Evolutionary conservation across 2,113 vertebrate species (phyloP), one percentile per base, ranked within the genome.

Genomic region (Lota lota): DNA sequence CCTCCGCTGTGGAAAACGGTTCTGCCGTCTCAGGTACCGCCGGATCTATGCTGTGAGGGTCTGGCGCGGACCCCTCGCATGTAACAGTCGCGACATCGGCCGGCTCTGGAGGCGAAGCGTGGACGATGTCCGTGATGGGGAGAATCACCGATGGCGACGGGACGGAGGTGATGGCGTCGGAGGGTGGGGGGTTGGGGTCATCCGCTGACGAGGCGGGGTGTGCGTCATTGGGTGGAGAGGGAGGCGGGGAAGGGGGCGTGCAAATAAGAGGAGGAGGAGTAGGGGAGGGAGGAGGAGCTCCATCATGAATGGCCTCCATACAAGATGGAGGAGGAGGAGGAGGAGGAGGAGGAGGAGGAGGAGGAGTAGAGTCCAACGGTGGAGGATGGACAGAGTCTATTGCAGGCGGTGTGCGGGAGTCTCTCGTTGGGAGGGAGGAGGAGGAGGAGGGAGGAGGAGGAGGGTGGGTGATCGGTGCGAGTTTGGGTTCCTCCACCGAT

Each of bases 201-300:
- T 17, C 53, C 5, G 53, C 16, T 33, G 53, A 16, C 53, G 16
- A 16, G 53, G 51, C 51, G 53, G 53, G 5, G 53, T 56, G 10
- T 2, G 53, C n/a, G 3, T 89, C 84, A 68, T 51, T 71, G 66
- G 77, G 76, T 54, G 79, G 70, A 33, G 80, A 65, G 7, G 72
- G 69, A 57, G 62, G 36, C 15, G 73, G 21, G 50, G 74, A 64
- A 17, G 70, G 78, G 63, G 63, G 73, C 14, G 16, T 56, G 18
- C 53, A 56, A 10, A 10, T 47, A 47, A 47, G 40, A 47, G 40
- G 40, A 47, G 40, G 40, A 47, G 40, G 40, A 14, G 40, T 5
- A 47, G 40, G 40, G 40, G 40, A 47, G 40, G 10, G 40, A 11
- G 40, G 40, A 47, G 40, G 40, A 47, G 40, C 40, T 47, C 8